Evolutionary conservation across 2,113 vertebrate genomes (phyloP).

Genomic region (Oncorhynchus masou): DNA sequence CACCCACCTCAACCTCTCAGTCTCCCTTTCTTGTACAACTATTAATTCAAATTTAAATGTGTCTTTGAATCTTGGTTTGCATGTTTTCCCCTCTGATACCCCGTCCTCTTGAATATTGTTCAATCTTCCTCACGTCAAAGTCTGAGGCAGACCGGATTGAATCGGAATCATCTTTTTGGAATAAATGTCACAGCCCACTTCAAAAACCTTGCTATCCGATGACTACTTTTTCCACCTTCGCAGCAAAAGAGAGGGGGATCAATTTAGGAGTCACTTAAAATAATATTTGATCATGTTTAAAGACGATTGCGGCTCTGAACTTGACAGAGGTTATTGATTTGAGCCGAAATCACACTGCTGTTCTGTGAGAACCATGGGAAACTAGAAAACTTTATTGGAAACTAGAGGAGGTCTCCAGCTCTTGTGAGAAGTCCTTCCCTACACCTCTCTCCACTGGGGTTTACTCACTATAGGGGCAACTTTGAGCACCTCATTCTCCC

Average conservation of each 20-base stretch:
- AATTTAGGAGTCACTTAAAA: slow-evolving; percentile 37
- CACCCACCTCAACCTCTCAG: neutral
- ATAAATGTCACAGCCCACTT: slow-evolving; percentile 35
- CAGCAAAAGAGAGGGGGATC: slow-evolving; percentile 17
- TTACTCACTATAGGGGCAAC: too few species aligned
- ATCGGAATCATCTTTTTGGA: slow-evolving; percentile 24
- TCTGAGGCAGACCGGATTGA: slow-evolving; percentile 21
- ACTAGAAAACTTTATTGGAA: neutral
- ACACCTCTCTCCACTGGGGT: too few species aligned
- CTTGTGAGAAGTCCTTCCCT: neutral
- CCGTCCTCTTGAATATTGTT: slow-evolving; percentile 13
- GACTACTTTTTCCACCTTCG: neutral
- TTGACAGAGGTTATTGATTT: slow-evolving; percentile 34
- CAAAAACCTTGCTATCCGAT: slow-evolving; percentile 11
- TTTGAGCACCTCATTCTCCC: too few species aligned
- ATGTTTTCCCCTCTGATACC: neutral
- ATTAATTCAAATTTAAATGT: slow-evolving; percentile 8
- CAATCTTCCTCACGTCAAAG: slow-evolving; percentile 17
- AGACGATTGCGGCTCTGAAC: slow-evolving; percentile 16
- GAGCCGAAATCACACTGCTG: slow-evolving; percentile 1
- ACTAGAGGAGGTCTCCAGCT: neutral
- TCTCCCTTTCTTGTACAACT: neutral
- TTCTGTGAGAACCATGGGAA: neutral
- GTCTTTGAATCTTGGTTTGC: slow-evolving; percentile 30
- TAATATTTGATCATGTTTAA: slow-evolving; percentile 38